Conservation (phyloP, 2,888 invertebrate species). For the Ormyrus pomaceus region DNA sequence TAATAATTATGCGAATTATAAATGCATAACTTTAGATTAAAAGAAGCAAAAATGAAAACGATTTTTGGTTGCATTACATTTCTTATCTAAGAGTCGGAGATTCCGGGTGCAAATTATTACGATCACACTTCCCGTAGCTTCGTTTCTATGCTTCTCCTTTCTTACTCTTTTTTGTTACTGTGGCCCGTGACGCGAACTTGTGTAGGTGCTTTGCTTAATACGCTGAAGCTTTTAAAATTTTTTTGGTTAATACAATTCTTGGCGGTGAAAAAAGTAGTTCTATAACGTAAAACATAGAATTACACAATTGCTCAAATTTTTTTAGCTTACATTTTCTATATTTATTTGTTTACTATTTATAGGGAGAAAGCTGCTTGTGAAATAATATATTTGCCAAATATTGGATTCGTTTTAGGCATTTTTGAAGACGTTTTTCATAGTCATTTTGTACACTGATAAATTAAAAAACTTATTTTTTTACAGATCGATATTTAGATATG, state of each 20-base stretch:
- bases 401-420: too few relatives aligned
- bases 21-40: too few relatives aligned
- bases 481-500: conserved; percentile 31
- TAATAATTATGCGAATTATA: neutral
- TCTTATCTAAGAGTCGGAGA: conserved; percentile 11
- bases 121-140: conserved; percentile 1
- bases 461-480: too few relatives aligned
- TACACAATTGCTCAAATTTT: neutral
- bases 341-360: neutral
- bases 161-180: neutral
- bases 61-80: neutral
- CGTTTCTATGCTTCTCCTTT: neutral
- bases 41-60: neutral
- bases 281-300: neutral
- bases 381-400: too few relatives aligned
- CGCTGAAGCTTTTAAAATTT: conserved; percentile 26
- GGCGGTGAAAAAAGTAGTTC: neutral
- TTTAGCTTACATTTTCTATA: neutral
- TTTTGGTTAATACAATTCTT: conserved; percentile 2
- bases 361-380: neutral
- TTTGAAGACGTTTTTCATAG: too few relatives aligned
- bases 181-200: conserved; percentile 51
- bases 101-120: neutral
- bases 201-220: conserved; percentile 32
- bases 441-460: too few relatives aligned